phyloP scores from a whole-genome alignment of 2,113 vertebrate genomes.

The Cephalophus harveyi region DNA sequence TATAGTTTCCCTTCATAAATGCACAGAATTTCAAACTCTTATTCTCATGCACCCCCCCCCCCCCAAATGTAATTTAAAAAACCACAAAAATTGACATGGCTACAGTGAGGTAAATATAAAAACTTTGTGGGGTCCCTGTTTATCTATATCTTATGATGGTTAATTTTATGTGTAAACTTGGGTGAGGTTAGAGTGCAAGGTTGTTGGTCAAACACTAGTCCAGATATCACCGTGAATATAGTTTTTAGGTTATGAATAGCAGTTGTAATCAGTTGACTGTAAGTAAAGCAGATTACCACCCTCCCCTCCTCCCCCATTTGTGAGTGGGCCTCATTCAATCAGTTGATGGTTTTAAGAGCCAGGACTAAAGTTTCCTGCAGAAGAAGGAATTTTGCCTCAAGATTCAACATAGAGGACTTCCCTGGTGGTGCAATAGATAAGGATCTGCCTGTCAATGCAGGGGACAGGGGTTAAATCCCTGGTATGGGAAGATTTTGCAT shows the following conservation, averaged over 20 bases:
- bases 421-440: background rate
- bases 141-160: background rate
- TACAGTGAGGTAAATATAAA: background rate
- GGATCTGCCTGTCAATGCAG: background rate
- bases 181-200: background rate
- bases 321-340: background rate
- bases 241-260: background rate
- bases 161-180: background rate
- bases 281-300: background rate
- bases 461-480: background rate
- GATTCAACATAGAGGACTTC: background rate
- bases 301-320: background rate
- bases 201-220: background rate
- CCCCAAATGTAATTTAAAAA: slow-evolving; percentile 26
- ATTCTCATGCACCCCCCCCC: background rate
- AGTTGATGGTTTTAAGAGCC: background rate
- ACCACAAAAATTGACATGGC: background rate
- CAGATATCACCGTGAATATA: background rate
- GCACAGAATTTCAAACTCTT: background rate
- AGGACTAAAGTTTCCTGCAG: background rate
- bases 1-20: background rate
- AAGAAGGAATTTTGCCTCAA: background rate
- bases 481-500: background rate
- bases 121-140: background rate
- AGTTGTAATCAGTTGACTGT: background rate